Evolutionary conservation across 2,888 invertebrate species (phyloP), one percentile per base, ranked within the genome.

Genomic region (Parasteatoda lunata): DNA sequence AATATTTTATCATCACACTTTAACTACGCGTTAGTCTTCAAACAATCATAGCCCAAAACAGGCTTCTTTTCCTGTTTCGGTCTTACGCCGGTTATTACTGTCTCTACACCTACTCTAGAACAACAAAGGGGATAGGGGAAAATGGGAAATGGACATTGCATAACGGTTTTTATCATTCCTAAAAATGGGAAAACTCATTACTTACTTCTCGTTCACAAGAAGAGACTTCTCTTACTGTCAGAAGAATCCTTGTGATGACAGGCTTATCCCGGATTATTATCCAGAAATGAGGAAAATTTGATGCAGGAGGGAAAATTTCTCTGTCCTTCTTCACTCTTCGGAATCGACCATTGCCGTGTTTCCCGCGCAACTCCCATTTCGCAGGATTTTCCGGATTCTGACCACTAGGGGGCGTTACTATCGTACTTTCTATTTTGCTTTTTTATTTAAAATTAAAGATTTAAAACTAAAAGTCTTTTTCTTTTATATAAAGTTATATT

Each of bases 291-390:
- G 65, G n/a, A 45, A 7, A 45, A 45, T 70, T 49, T 13, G 51
- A 45, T 15, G 77, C 65, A 30, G 72, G 11, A 65, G 66, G 68
- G 54, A 30, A 66, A 78, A 45, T 64, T 80, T 80, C 51, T 75
- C 73, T 76, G 13, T 65, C 68, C 70, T 75, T 69, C 79, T 75
- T 49, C 76, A 15, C 65, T 85, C 65, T 79, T 79, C 68, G 75
- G 79, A 85, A 79, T 75, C 85, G 75, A 80, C 85, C 79, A 85
- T 79, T 85, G 85, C 85, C 79, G 85, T 85, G 84, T 66, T 76
- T 75, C 48, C 49, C 79, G 84, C 85, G 85, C 85, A 80, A 15
- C 6, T 51, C 13, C 47, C 15, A 30, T 52, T 45, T 75, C 85
- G 85, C 79, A 79, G 70, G 59, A 65, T 30, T 69, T 79, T 76